phyloP scores from a whole-genome alignment of 2,888 invertebrate species.

The Myopa tessellatipennis region DNA sequence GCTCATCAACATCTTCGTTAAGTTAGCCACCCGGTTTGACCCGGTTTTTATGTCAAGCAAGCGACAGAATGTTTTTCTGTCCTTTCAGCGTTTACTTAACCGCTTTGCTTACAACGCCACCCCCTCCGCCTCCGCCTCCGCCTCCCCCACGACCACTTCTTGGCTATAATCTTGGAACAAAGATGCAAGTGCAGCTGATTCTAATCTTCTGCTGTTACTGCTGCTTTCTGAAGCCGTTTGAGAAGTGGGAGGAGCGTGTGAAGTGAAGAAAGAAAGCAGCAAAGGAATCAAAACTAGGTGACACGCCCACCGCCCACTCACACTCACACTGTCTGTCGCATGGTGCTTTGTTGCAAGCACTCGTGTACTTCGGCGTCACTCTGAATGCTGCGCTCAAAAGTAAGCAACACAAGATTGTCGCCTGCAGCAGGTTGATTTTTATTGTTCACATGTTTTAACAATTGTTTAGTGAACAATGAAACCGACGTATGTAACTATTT shows the following conservation, averaged over 20 bases:
- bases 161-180: neutral
- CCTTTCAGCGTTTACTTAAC: neutral
- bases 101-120: too few relatives aligned
- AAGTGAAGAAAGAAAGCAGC: too few relatives aligned
- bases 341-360: neutral
- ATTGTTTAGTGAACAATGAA: conserved; percentile 3
- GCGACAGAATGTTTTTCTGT: neutral
- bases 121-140: too few relatives aligned
- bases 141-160: too few relatives aligned
- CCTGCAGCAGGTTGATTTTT: conserved; percentile 14
- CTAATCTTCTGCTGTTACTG: neutral
- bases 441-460: conserved; percentile 22
- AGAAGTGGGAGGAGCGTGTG: too few relatives aligned
- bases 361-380: conserved; percentile 7
- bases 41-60: neutral
- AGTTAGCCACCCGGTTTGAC: too few relatives aligned
- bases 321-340: neutral
- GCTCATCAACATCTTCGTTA: too few relatives aligned
- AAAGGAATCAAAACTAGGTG: too few relatives aligned
- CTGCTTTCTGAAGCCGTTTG: neutral
- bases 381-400: conserved; percentile 5
- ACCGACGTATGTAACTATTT: neutral
- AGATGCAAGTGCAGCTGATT: neutral
- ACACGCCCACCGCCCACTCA: too few relatives aligned
- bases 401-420: conserved; percentile 5